These are phyloP conservation scores for Bothrops jararaca DNA, from an alignment of 2,113 vertebrate species.

Conservation along the genomic window DNA sequence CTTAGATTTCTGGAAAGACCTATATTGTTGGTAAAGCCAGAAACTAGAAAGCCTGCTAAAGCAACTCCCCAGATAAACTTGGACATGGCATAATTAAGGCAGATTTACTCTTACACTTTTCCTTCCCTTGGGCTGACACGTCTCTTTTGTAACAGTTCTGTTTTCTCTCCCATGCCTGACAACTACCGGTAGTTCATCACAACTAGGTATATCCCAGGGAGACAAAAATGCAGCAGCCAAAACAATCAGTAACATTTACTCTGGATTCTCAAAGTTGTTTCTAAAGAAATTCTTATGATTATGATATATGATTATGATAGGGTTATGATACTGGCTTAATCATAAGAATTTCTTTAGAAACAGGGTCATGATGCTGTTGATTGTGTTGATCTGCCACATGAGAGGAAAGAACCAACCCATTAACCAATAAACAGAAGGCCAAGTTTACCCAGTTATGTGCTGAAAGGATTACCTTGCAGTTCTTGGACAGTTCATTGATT, in stretches of 20 bases:
- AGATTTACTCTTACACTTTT: neutral
- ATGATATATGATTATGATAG: neutral
- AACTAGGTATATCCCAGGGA: neutral
- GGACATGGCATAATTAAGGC: neutral
- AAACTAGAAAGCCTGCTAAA: neutral
- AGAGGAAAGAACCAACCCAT: neutral
- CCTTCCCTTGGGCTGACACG: neutral
- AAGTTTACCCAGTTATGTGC: neutral
- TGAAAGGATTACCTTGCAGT: conserved; percentile 60
- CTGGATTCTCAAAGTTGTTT: neutral
- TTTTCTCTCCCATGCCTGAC: neutral
- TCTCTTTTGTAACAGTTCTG: neutral
- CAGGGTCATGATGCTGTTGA: too few relatives aligned
- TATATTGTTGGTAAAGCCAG: neutral
- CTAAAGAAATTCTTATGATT: conserved; percentile 3
- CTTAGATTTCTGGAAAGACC: neutral
- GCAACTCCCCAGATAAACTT: neutral
- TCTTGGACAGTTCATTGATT: conserved; percentile 77
- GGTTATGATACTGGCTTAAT: too few relatives aligned
- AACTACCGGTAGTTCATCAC: neutral
- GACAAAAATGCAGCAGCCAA: neutral
- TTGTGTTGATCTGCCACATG: neutral
- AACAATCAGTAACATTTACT: neutral
- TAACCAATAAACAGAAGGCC: neutral
- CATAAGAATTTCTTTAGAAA: too few relatives aligned